Evolutionary conservation across 2,113 vertebrate genomes (phyloP), one percentile per base, ranked within the genome.

Genomic region (Gymnorhina tibicen): DNA sequence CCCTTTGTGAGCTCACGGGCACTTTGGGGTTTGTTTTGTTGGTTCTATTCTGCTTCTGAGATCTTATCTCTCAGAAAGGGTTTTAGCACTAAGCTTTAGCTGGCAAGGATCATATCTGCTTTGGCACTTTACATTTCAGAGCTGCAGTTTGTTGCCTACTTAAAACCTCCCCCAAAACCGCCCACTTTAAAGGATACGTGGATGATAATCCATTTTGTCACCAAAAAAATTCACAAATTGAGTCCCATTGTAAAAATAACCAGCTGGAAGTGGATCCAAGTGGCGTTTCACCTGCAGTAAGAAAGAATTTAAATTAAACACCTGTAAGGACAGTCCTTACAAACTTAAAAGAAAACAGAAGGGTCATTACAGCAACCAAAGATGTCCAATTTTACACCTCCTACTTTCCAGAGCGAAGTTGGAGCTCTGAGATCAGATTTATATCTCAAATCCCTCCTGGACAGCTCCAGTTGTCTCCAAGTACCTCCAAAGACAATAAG

Each of bases 151-250:
- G 24, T 1, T 58, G 42, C 21, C 33, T 41, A 15, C 46, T 33
- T 47, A 19, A 73, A 63, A 13, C 89, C 97, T 97, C 97, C 98
- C 97, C 96, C 97, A 94, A 94, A 52, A 4, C 2, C 3, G 5
- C 17, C 7, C 4, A 4, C 21, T 26, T 41, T 4, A 44, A 99
- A 99, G 98, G 99, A 99, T 99, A 99, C 99, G 35, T 37, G 99
- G 99, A 89, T 99, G 99, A 96, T 98, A 98, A 97, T 97, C 98
- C 84, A 97, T 98, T 95, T 99, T 99, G 72, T 99, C 99, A 81
- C 99, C 99, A 97, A 99, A 99, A 93, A 99, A 99, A 95, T 98
- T 99, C 41, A 99, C 98, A 94, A 98, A 99, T 63, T 99, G 99
- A 47, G 98, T 98, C 53, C 99, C 99, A 5, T 99, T 99, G 97